These are phyloP conservation scores for Pyrocoelia pectoralis DNA, from an alignment of 2,888 invertebrate genomes.

Conservation along the genomic window DNA sequence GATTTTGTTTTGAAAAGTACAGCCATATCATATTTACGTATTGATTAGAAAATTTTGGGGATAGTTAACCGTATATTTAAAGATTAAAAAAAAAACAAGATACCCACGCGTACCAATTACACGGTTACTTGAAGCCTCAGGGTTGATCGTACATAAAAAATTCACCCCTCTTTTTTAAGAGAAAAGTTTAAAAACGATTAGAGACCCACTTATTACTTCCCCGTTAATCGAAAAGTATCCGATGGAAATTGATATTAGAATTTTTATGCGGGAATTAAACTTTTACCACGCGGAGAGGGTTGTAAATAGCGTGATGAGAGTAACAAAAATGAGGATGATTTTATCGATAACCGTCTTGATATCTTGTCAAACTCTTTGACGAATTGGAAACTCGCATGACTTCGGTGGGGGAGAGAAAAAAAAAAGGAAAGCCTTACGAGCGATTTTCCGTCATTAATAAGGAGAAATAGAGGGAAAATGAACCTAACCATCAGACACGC, in stretches of 20 bases:
- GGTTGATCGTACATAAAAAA: constrained; percentile 51
- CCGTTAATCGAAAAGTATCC: constrained; percentile 54
- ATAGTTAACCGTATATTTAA: not conserved
- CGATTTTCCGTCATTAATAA: constrained; percentile 51
- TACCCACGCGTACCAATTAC: constrained; percentile 39
- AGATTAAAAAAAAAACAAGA: constrained; percentile 25
- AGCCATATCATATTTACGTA: not conserved
- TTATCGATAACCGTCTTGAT: constrained; percentile 38
- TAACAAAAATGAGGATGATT: constrained; percentile 20
- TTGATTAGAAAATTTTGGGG: not conserved
- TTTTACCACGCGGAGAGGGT: constrained; percentile 9
- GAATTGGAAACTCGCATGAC: constrained; percentile 56
- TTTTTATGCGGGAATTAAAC: constrained; percentile 45
- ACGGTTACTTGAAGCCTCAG: constrained; percentile 33
- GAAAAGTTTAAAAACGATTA: constrained; percentile 59
- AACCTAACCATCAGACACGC: constrained; percentile 51
- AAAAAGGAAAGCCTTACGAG: constrained; percentile 49
- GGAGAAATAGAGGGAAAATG: constrained; percentile 48
- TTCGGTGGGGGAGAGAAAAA: too few relatives aligned
- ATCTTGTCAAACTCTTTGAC: constrained; percentile 53
- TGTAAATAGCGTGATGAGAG: not conserved
- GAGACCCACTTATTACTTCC: constrained; percentile 55
- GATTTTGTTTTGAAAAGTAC: constrained; percentile 31
- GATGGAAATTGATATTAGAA: constrained; percentile 53
- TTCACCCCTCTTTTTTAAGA: constrained; percentile 54